Base-by-base conservation (phyloP, 2,888 invertebrate genomes). In the Cantharis flavilabris region DNA sequence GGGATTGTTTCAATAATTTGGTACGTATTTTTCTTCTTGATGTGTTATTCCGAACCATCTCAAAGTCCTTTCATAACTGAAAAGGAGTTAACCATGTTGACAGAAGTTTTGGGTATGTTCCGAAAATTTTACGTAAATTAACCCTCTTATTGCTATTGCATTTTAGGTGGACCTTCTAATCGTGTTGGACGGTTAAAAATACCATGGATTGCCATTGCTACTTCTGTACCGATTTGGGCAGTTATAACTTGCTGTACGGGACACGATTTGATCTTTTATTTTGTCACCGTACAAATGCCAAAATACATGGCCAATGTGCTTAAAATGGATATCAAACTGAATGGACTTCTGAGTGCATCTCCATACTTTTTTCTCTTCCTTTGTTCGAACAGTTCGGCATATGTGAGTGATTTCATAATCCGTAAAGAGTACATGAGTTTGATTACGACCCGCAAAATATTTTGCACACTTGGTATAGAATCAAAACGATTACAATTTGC, bases 181-280 rank as follows among this genome's bases (percentile, higher is more conserved):
- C 7, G n/a, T n/a, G 20, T 7, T 9, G 26, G 14, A 62, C 26
- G 71, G 10, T 28, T 18, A 1, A 69, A 69, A 20, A 49, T 75
- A 18, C 79, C 79, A 2, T 95, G 95, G 94, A 91, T 89, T 82
- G 90, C 90, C 0, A 93, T 96, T 71, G 87, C 94, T n/a, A 93
- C 90, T 75, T 94, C 93, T 0, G 89, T 91, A 3, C 94, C 95
- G 0, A 88, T 95, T 74, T 93, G 94, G 91, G 95, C 95, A 0
- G 85, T 95, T 14, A 92, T 95, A 10, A 91, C 91, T 67, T 95
- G 95, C 79, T 94, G 94, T 89, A 89, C 92, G 78, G 92, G 92
- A 2, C 93, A 93, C 85, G 93, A 93, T 83, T 93, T 92, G 91
- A 92, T 93, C 3, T 92, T 93, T 84, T 93, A 92, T 86, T 93